phyloP scores from a whole-genome alignment of 2,113 vertebrate genomes.

The Brevimyrus niger region DNA sequence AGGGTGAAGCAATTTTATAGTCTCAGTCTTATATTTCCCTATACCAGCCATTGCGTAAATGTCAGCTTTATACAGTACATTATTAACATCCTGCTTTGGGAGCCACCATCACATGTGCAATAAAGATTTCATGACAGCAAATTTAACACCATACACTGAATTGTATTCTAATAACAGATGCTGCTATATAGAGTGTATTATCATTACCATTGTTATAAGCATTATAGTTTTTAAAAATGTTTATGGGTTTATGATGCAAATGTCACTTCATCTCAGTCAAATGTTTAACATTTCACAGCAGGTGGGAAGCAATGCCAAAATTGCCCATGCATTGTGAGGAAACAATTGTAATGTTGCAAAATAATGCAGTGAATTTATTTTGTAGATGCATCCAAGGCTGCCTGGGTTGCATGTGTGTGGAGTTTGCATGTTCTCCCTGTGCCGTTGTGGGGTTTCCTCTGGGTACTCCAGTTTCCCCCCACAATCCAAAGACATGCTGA shows the following conservation, averaged over 20 bases:
- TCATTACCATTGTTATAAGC: neutral
- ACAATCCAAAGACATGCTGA: too few relatives aligned
- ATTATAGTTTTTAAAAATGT: neutral
- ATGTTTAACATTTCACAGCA: neutral
- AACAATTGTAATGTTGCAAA: neutral
- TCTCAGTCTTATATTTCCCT: neutral
- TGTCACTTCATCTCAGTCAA: neutral
- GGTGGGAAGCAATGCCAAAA: neutral
- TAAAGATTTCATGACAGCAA: neutral
- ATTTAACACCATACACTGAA: neutral
- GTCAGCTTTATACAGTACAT: neutral
- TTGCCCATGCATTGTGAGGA: neutral
- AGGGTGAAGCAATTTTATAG: neutral
- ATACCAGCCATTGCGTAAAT: neutral
- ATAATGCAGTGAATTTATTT: neutral
- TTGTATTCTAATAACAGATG: neutral
- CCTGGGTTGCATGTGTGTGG: too few relatives aligned
- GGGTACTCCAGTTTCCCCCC: too few relatives aligned
- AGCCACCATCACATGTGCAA: neutral
- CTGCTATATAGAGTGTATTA: slow-evolving; percentile 3
- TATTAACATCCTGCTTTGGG: neutral
- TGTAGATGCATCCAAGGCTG: neutral
- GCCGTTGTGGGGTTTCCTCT: too few relatives aligned
- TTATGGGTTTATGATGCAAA: neutral
- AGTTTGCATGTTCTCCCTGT: too few relatives aligned